Base-by-base conservation (phyloP, 37 sponge, comb jelly and placozoan species). In the Diacarnus erythraeanus region DNA sequence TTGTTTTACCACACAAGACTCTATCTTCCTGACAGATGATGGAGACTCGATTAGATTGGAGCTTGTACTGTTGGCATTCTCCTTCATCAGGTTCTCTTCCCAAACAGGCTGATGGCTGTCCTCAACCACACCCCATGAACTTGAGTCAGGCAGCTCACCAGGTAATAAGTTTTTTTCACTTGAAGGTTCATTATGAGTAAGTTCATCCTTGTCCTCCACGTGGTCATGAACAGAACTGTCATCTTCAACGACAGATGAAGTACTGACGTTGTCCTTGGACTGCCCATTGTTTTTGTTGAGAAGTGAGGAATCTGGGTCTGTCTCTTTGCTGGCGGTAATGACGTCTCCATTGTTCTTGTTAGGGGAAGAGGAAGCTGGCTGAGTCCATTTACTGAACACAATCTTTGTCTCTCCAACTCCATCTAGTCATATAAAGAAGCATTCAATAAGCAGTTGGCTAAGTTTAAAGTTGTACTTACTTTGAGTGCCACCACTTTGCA, bases 371-470 rank as follows among this genome's bases (percentile, higher is more conserved):
- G 66, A 31, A 25, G 34, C 35, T n/a, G 41, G 12, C 15, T n/a
- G 25, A 23, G 41, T 23, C 41, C 2, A 8, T 12, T 71, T 71
- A 27, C 71, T 38, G 5, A 71, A 40, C 38, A 71, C 71, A 3
- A 71, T 71, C 43, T 8, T 40, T 27, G 71, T 71, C 27, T 42
- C 38, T 38, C 69, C 69, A 31, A 21, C 69, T 34, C 38, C 39
- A 35, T 25, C 61, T 60, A n/a, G n/a, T n/a, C n/a, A n/a, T n/a
- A 34, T 68, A 15, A 63, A 15, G 31, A 8, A 8, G 8, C 64
- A 23, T 6, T 23, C 8, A 63, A 63, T 63, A 23, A 63, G 31
- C 64, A 63, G n/a, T n/a, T 56, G 18, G 15, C 57, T 56, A 15
- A 21, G 18, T 56, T 56, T 56, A 21, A 56, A 56, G 57, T 56